Evolutionary conservation across 2,113 vertebrate genomes (phyloP).

Genomic region (Semnornis frantzii): DNA sequence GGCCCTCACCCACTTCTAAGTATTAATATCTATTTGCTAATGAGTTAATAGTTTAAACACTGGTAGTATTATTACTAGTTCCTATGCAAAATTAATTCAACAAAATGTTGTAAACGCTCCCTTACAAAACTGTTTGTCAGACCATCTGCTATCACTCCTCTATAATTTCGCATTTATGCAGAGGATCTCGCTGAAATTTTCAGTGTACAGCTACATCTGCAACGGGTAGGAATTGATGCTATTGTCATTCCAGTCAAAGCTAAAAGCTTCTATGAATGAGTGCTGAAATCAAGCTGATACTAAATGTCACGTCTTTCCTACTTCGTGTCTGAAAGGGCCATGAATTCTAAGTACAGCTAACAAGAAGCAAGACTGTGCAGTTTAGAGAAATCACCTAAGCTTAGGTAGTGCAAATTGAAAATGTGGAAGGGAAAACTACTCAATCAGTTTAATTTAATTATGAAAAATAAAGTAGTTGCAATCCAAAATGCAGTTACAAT

Average conservation of each 20-base stretch:
- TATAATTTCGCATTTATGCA: neutral
- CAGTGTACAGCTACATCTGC: neutral
- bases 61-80: neutral
- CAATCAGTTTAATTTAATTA: neutral
- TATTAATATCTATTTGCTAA: neutral
- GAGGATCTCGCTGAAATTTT: neutral
- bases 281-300: neutral
- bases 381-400: neutral
- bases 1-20: too few species aligned
- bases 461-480: neutral
- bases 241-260: neutral
- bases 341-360: slow-evolving; percentile 31
- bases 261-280: slow-evolving; percentile 26
- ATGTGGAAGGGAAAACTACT: neutral
- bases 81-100: neutral
- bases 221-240: neutral
- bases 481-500: neutral
- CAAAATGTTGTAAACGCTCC: neutral
- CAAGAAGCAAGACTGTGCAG: neutral
- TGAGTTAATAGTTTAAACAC: neutral
- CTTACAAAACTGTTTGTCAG: neutral
- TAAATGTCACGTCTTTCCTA: slow-evolving; percentile 19
- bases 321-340: neutral
- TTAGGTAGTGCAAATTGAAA: neutral
- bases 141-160: neutral